Evolutionary conservation across 2,113 vertebrate species (phyloP).

Genomic region (Mesocricetus auratus): DNA sequence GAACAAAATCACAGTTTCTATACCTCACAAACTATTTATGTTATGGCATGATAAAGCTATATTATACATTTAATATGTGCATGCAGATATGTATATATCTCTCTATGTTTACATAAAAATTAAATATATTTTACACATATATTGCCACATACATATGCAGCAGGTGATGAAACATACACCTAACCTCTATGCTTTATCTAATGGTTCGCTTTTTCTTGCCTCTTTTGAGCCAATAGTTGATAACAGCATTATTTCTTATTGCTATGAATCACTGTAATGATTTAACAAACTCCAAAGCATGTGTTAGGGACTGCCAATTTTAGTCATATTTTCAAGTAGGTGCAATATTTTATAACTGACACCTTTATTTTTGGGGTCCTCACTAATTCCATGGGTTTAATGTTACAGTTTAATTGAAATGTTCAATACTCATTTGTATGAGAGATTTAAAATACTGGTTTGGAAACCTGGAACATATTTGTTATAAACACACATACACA

Average conservation of each 20-base stretch:
- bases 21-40: not conserved
- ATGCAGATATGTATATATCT: too few species aligned
- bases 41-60: not conserved
- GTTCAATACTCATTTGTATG: not conserved
- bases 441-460: not conserved
- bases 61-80: not conserved
- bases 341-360: not conserved
- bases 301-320: too few species aligned
- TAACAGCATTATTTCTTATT: not conserved
- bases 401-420: not conserved
- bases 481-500: not conserved
- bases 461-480: not conserved
- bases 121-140: not conserved
- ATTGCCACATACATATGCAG: not conserved
- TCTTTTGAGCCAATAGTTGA: not conserved
- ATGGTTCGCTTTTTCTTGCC: not conserved
- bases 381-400: not conserved
- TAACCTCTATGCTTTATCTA: fast-evolving
- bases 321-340: not conserved
- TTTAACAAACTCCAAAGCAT: not conserved
- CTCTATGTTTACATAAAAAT: not conserved
- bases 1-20: not conserved
- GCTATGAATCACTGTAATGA: not conserved
- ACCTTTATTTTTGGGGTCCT: not conserved
- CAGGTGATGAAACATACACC: fast-evolving